Evolutionary conservation across 2,888 invertebrate species (phyloP), one percentile per base, ranked within the genome.

Genomic region (Allacma fusca): DNA sequence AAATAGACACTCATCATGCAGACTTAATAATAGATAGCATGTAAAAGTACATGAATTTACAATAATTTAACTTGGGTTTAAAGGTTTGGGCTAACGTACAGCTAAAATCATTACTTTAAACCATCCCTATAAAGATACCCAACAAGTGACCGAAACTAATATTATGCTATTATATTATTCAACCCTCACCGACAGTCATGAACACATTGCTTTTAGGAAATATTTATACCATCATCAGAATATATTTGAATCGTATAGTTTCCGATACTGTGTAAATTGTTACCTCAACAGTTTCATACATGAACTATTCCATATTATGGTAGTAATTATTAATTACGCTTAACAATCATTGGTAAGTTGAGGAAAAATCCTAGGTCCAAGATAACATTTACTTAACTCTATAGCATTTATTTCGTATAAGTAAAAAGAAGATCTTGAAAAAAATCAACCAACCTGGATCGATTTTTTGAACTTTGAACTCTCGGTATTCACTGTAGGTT

Each of bases 371-470:
- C 5, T 5, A 62, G 24, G 4, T 26, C 4, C 13, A 62, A 23
- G 62, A 62, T 62, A 62, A 50, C 67, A 26, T 28, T 67, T 13
- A 43, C n/a, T 69, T 23, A 50, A n/a, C 4, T 23, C 21, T 19
- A 19, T 24, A 13, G 26, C 34, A 26, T 50, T 21, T 43, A n/a
- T n/a, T 43, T 19, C 16, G 16, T 50, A 50, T 16, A 50, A 5
- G 50, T 50, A 19, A 50, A 19, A 50, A 50, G 50, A 50, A 50
- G 50, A 50, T 50, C 50, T 13, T 50, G 50, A 50, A 50, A 50
- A 69, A 72, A 57, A 73, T 64, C 73, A 73, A 73, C 73, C 73
- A 73, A 34, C 73, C 73, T 62, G 73, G 73, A 73, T 73, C 40
- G 73, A 73, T 62, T 34, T 62, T 73, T 24, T 40, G 7, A 34